phyloP scores from a whole-genome alignment of 2,888 invertebrate genomes.

The Mesodorylaimus sp. region DNA sequence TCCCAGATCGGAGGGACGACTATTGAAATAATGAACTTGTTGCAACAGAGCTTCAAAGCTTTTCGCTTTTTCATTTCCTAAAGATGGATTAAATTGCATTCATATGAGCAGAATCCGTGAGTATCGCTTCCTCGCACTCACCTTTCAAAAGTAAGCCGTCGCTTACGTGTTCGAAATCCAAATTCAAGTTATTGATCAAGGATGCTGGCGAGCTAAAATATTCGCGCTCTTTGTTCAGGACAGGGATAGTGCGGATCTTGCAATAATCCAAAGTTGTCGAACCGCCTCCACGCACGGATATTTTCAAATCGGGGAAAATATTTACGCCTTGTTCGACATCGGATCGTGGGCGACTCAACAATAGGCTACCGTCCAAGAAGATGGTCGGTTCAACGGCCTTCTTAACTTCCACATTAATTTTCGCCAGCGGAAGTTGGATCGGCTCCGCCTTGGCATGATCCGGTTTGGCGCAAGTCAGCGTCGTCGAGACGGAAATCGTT shows the following conservation, averaged over 20 bases:
- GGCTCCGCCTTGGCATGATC: slow-evolving; percentile 43
- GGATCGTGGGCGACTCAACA: background rate
- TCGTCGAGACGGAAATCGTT: slow-evolving; percentile 60
- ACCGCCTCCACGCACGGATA: slow-evolving; percentile 40
- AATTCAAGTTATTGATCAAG: slow-evolving; percentile 52
- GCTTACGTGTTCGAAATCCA: slow-evolving; percentile 66
- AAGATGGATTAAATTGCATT: background rate
- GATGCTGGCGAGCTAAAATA: slow-evolving; percentile 58
- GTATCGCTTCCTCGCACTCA: too few relatives aligned
- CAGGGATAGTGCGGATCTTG: slow-evolving; percentile 78
- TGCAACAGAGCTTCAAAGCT: slow-evolving; percentile 33
- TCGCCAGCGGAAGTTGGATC: slow-evolving; percentile 53
- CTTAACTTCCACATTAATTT: slow-evolving; percentile 68
- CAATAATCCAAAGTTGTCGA: slow-evolving; percentile 88
- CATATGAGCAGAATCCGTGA: too few relatives aligned
- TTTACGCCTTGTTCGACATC: slow-evolving; percentile 56
- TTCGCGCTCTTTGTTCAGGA: slow-evolving; percentile 85
- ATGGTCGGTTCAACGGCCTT: slow-evolving; percentile 58
- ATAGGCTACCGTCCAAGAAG: background rate
- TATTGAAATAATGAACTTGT: slow-evolving; percentile 58
- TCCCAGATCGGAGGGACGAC: slow-evolving; percentile 81
- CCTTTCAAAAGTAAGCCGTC: slow-evolving; percentile 40
- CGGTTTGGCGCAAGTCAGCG: slow-evolving; percentile 43
- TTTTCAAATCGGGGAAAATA: slow-evolving; percentile 65
- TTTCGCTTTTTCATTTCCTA: slow-evolving; percentile 9